Base-by-base conservation (phyloP, 2,888 invertebrate species). In the Margaritifera margaritifera region DNA sequence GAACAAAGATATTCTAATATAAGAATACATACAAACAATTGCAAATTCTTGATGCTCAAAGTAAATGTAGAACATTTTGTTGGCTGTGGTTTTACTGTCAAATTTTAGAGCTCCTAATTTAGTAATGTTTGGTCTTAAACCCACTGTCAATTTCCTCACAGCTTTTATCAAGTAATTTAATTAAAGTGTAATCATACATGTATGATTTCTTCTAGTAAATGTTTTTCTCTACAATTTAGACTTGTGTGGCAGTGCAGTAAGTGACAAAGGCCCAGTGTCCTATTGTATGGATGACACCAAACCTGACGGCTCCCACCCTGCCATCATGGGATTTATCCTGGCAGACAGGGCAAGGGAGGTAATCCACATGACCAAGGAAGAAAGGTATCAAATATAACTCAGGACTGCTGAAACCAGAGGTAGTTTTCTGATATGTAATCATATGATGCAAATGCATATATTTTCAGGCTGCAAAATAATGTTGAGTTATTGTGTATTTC, bases 211-310 rank as follows among this genome's bases (percentile, higher is more conserved):
- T 18, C 24, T 19, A 50, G 18, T 22, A 22, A 54, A 25, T 54
- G 15, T 52, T 50, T 42, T 54, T 18, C 24, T 67, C 31, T 8
- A 63, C 22, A 42, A 66, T 64, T 6, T 61, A 86, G 86, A 84
- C 58, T 77, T 88, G 27, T 86, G 86, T 71, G 90, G 89, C 6
- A 69, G 74, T 5, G 72, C 83, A 18, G 64, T 84, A 11, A 77
- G 83, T 50, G 80, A 83, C 54, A 80, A 80, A 51, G 86, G 83
- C 52, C 83, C 86, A 6, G 75, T 76, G 25, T 62, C 72, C 24
- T 81, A 80, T 53, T 84, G 87, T 62, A 78, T 88, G 8, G 90
- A 90, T 74, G 89, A 89, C 68, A 88, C 89, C 6, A 89, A 89
- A 70, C 82, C 86, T 19, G 85, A 85, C 62, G 88, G 87, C 18